phyloP scores from a whole-genome alignment of 2,888 invertebrate species.

The Drosophila fungiperda region DNA sequence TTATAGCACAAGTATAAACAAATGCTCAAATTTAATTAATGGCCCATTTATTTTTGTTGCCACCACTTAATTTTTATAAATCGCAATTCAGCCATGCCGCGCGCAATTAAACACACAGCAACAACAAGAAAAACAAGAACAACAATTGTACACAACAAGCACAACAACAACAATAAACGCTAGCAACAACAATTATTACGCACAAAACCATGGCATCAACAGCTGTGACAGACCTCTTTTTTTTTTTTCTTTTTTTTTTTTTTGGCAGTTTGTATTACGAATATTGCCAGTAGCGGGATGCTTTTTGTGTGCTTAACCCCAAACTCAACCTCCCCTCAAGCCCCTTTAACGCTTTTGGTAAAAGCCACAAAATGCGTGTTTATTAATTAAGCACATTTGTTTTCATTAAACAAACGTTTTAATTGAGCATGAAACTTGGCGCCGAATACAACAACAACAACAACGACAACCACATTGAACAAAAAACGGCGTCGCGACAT shows the following conservation, averaged over 20 bases:
- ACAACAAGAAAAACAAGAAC: constrained; percentile 34
- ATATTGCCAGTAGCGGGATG: constrained; percentile 28
- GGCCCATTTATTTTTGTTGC: constrained; percentile 53
- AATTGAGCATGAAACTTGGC: constrained; percentile 83
- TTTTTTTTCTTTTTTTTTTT: constrained; percentile 26
- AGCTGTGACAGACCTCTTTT: constrained; percentile 68
- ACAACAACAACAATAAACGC: constrained; percentile 44
- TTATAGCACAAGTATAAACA: constrained; percentile 54
- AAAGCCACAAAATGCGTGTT: constrained; percentile 85
- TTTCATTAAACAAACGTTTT: constrained; percentile 85
- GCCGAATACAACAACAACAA: constrained; percentile 57
- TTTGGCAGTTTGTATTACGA: constrained; percentile 50
- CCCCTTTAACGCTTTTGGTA: constrained; percentile 43
- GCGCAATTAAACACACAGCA: constrained; percentile 64
- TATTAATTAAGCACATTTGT: constrained; percentile 86
- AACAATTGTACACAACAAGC: constrained; percentile 22
- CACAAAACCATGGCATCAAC: constrained; percentile 74
- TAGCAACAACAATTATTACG: constrained; percentile 60
- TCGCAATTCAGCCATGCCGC: constrained; percentile 45
- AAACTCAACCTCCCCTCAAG: neutral
- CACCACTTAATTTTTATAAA: constrained; percentile 71
- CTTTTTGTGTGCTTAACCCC: constrained; percentile 25
- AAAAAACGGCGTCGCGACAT: constrained; percentile 45
- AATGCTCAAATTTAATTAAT: constrained; percentile 72
- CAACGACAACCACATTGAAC: constrained; percentile 13